Evolutionary conservation across 1,140 invertebrate species (phyloP).

Genomic region (Tetraneura akinire): DNA sequence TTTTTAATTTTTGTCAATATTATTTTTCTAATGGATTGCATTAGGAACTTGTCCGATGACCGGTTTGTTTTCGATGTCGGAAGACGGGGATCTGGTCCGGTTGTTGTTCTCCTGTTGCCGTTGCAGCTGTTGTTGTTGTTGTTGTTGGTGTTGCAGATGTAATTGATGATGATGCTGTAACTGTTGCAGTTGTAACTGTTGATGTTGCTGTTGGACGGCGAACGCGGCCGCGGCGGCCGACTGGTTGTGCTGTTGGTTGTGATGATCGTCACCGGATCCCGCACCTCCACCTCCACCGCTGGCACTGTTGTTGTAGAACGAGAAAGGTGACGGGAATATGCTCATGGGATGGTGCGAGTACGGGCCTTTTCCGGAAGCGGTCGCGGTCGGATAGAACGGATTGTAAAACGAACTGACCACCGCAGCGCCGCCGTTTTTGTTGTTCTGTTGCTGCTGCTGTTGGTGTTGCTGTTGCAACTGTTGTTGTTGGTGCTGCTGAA

Average conservation of each 20-base stretch:
- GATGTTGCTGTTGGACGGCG: slow-evolving; percentile 21
- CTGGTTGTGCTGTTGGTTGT: slow-evolving; percentile 21
- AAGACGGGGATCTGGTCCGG: slow-evolving; percentile 23
- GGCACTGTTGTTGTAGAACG: slow-evolving; percentile 41
- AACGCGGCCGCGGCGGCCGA: slow-evolving; percentile 25
- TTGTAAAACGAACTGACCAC: slow-evolving; percentile 68
- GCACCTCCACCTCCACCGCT: not conserved
- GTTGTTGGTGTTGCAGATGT: slow-evolving; percentile 53
- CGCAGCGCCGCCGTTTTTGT: slow-evolving; percentile 59
- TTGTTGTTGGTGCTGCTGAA: slow-evolving; percentile 66
- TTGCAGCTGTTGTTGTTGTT: slow-evolving; percentile 57
- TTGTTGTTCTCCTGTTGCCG: slow-evolving; percentile 60
- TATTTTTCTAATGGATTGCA: too few relatives aligned
- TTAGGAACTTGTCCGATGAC: slow-evolving; percentile 40
- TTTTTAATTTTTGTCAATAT: too few relatives aligned
- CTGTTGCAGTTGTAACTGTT: slow-evolving; percentile 25
- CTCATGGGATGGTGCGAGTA: slow-evolving; percentile 46
- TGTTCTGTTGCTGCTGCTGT: slow-evolving; percentile 53
- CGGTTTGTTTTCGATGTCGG: slow-evolving; percentile 42
- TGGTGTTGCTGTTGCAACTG: slow-evolving; percentile 55
- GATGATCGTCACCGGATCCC: not conserved
- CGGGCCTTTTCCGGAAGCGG: slow-evolving; percentile 52
- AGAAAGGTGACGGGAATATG: slow-evolving; percentile 42
- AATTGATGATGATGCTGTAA: slow-evolving; percentile 58
- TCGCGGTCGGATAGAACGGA: slow-evolving; percentile 61